phyloP scores from a whole-genome alignment of 2,888 invertebrate genomes.

The Quadroppia sp. region DNA sequence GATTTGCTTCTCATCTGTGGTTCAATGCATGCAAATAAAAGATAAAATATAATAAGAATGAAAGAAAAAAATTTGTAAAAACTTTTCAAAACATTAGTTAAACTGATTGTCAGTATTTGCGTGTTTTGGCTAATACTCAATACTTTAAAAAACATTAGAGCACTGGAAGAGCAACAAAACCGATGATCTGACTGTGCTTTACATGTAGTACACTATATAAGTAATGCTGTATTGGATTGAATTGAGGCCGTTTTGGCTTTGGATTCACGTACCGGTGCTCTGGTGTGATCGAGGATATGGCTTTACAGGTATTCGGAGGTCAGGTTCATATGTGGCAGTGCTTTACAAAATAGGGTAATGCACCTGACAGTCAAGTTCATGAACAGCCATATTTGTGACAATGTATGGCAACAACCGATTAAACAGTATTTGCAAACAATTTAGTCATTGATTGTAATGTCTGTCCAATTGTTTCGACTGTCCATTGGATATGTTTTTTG shows the following conservation, averaged over 20 bases:
- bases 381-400: constrained; percentile 23
- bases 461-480: no score
- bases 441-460: no score
- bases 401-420: constrained; percentile 21
- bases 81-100: neutral
- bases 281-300: constrained; percentile 11
- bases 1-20: neutral
- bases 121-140: neutral
- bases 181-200: neutral
- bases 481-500: no score
- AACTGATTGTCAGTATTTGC: neutral
- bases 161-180: neutral
- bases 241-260: neutral
- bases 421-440: neutral
- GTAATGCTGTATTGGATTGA: neutral
- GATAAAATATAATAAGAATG: neutral
- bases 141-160: neutral
- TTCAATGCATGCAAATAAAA: neutral
- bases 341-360: constrained; percentile 28
- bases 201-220: neutral
- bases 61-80: neutral
- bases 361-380: constrained; percentile 33
- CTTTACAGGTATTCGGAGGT: constrained; percentile 16
- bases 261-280: neutral
- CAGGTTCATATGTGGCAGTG: constrained; percentile 20